A percentile compares a stretch with the other conserved stretches of the same genome.
Conservation (phyloP, 2,797 vertebrate genomes). For the Coccyzus lansbergi region DNA sequence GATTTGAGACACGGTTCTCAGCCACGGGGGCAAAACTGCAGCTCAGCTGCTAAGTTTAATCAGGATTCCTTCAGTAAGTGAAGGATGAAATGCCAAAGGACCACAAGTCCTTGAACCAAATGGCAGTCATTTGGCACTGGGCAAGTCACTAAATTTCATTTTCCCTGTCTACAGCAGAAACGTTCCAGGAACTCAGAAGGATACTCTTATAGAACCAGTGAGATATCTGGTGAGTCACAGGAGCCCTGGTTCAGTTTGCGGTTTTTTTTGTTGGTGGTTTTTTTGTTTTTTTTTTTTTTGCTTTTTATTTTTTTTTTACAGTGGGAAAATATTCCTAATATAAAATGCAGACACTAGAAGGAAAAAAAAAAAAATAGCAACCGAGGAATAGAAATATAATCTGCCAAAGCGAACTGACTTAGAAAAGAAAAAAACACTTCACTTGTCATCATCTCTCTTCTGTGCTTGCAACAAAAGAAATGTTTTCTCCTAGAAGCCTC, state of each 20-base stretch:
- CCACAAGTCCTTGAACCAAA: neutral
- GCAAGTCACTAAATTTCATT: neutral
- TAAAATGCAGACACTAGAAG: neutral
- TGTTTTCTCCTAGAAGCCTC: neutral
- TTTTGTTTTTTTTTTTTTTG: too few relatives aligned
- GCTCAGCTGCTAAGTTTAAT: neutral
- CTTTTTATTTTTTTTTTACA: neutral
- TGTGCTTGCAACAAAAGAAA: neutral
- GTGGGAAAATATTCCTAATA: neutral
- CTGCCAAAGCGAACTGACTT: slow-evolving; percentile 9
- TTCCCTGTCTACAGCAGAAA: neutral
- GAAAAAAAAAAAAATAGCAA: neutral
- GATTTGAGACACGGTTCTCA: neutral
- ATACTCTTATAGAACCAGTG: neutral
- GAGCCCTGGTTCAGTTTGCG: neutral
- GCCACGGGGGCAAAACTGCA: neutral
- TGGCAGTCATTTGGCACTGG: neutral
- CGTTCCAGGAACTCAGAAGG: neutral
- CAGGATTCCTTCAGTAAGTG: neutral
- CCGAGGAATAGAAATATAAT: slow-evolving; percentile 12
- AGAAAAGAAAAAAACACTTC: neutral
- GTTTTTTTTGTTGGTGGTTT: too few relatives aligned
- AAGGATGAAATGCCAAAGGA: neutral
- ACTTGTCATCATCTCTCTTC: neutral
- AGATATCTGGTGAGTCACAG: neutral